These are phyloP conservation scores for Mycetomoellerius zeteki DNA, from an alignment of 1,140 invertebrate genomes.

Conservation along the genomic window DNA sequence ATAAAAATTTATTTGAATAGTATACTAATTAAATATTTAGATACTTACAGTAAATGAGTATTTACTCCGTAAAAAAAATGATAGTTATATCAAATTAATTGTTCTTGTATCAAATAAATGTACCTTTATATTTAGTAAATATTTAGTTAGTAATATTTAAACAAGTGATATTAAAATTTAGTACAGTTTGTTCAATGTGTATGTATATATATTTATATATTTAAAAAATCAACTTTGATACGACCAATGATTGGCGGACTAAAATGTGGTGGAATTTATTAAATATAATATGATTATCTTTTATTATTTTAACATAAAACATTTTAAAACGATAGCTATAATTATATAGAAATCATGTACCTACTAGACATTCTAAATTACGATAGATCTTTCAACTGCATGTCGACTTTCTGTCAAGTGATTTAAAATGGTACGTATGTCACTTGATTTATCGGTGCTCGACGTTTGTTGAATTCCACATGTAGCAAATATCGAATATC, in stretches of 20 bases:
- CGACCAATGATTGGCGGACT: neutral
- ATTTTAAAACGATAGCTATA: neutral
- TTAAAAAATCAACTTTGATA: neutral
- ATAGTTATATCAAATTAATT: too few species aligned
- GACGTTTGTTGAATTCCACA: conserved; percentile 30
- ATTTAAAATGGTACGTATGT: conserved; percentile 27
- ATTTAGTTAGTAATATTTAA: too few species aligned
- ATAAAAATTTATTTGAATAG: too few species aligned
- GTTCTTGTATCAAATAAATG: too few species aligned
- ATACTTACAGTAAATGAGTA: too few species aligned
- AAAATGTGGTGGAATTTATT: too few species aligned
- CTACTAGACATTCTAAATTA: neutral
- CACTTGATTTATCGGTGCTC: conserved; percentile 19
- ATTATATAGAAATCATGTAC: neutral
- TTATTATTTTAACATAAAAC: neutral
- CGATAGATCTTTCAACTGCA: conserved; percentile 2
- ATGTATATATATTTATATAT: neutral
- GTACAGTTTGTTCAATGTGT: too few species aligned
- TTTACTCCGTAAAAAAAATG: too few species aligned
- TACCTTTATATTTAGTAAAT: too few species aligned
- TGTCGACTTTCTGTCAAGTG: conserved; percentile 6
- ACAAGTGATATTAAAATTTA: too few species aligned
- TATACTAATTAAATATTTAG: too few species aligned
- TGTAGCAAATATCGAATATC: neutral
- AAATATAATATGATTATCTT: neutral